Conservation (phyloP, 2,888 invertebrate species). For the Imbricaverruca yamaguchii region DNA sequence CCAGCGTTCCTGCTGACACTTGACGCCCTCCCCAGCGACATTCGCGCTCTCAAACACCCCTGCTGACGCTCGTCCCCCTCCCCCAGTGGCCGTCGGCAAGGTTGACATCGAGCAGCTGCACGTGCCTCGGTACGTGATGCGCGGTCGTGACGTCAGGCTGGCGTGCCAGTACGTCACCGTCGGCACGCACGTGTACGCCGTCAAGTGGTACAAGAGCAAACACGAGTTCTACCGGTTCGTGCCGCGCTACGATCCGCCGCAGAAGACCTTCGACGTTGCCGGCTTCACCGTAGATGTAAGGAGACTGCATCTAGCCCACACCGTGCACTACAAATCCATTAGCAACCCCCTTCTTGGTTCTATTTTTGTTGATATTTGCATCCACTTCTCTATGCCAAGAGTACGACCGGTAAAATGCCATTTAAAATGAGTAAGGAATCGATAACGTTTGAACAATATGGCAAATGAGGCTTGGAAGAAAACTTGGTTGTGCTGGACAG, state of each 20-base stretch:
- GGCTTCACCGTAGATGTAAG: constrained; percentile 35
- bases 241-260: constrained; percentile 32
- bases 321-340: too few relatives aligned
- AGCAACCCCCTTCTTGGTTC: too few relatives aligned
- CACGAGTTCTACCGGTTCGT: constrained; percentile 10
- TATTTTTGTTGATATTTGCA: too few relatives aligned
- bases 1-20: too few relatives aligned
- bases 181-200: constrained; percentile 33
- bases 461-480: too few relatives aligned
- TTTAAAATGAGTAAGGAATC: too few relatives aligned
- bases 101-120: constrained; percentile 30
- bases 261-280: constrained; percentile 31
- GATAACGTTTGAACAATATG: too few relatives aligned
- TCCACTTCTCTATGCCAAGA: neutral
- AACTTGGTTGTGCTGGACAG: too few relatives aligned
- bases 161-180: constrained; percentile 34
- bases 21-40: too few relatives aligned
- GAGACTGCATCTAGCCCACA: too few relatives aligned
- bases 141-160: constrained; percentile 32
- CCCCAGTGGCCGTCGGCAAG: constrained; percentile 83
- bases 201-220: constrained; percentile 34
- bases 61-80: constrained; percentile 47
- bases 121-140: constrained; percentile 32
- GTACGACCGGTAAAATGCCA: too few relatives aligned
- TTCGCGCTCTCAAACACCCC: too few relatives aligned